Evolutionary conservation across 2,888 invertebrate species (phyloP), one percentile per base, ranked within the genome.

Genomic region (Ectropis crepuscularia): DNA sequence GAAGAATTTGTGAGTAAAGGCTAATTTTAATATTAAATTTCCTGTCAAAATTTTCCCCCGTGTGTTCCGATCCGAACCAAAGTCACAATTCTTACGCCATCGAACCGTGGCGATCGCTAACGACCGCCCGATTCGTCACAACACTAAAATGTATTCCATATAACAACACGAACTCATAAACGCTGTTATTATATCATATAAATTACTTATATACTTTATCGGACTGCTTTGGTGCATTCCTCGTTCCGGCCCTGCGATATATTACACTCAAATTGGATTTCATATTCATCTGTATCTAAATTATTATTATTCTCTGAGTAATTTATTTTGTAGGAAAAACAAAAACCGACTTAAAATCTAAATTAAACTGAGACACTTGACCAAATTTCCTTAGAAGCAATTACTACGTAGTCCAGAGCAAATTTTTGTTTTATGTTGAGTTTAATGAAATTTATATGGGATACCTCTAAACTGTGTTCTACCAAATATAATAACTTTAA

Each of bases 71-170:
- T 63, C 54, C 64, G 55, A 51, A 53, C 63, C 53, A 72, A 74
- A 81, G 83, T 78, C 80, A 79, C 82, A 80, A 77, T 77, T 80
- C 81, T 85, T 85, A 84, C 82, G 74, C 75, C 83, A 85, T 82
- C 80, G 77, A 80, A 85, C 78, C 89, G 85, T 87, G 80, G 74
- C 82, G 81, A 87, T 87, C 78, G 85, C 76, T 87, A 88, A 87
- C 87, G 79, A 87, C 76, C 77, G 65, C 49, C 61, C 80, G 74
- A 90, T 91, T 89, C 83, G 90, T 79, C 80, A 86, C 87, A 82
- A 74, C 77, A 77, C 78, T 90, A 86, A 87, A 89, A 90, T 86
- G 79, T 88, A 83, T 88, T 83, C 77, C 88, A 87, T 82, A 86
- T 83, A 81, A 83, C 85, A 82, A 85, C 83, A 83, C 78, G 73